A percentile compares a stretch with the other conserved stretches of the same genome.
These are phyloP conservation scores for Eleutherodactylus coqui DNA, from an alignment of 2,797 vertebrate genomes.

Conservation along the genomic window DNA sequence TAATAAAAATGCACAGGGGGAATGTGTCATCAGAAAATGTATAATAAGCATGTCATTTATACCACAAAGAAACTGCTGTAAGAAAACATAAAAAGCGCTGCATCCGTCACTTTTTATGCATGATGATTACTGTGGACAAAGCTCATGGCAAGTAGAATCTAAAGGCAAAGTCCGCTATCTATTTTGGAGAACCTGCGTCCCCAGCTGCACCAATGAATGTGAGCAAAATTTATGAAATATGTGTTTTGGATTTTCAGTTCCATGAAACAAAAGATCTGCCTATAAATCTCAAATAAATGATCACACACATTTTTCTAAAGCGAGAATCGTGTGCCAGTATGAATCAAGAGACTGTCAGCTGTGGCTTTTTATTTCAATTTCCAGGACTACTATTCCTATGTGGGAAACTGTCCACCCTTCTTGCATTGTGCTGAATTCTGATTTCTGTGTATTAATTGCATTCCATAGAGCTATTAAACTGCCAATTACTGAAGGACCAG, in stretches of 20 bases:
- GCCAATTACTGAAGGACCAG: constrained; percentile 74
- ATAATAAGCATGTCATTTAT: too few species aligned
- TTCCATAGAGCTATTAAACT: constrained; percentile 75
- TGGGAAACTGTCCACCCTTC: constrained; percentile 26
- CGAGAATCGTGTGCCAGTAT: constrained; percentile 29
- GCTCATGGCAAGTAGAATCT: background rate
- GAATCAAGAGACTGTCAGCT: constrained; percentile 3
- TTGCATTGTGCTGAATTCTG: constrained; percentile 36
- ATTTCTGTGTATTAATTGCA: constrained; percentile 68
- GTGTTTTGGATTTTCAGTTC: constrained; percentile 8
- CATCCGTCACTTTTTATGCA: background rate
- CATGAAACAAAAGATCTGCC: background rate
- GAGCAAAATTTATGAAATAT: constrained; percentile 1
- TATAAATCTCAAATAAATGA: constrained; percentile 5
- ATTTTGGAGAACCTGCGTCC: constrained; percentile 6
- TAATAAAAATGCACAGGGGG: too few species aligned
- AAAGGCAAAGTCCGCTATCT: background rate
- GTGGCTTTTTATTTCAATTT: constrained; percentile 29
- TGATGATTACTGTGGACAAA: background rate
- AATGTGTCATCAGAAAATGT: too few species aligned
- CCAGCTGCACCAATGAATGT: constrained; percentile 1
- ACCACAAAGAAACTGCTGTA: too few species aligned
- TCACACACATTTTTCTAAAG: background rate
- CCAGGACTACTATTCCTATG: constrained; percentile 11
- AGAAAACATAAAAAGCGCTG: too few species aligned